phyloP scores from a whole-genome alignment of 2,113 vertebrate genomes.

The Pardalotus punctatus region DNA sequence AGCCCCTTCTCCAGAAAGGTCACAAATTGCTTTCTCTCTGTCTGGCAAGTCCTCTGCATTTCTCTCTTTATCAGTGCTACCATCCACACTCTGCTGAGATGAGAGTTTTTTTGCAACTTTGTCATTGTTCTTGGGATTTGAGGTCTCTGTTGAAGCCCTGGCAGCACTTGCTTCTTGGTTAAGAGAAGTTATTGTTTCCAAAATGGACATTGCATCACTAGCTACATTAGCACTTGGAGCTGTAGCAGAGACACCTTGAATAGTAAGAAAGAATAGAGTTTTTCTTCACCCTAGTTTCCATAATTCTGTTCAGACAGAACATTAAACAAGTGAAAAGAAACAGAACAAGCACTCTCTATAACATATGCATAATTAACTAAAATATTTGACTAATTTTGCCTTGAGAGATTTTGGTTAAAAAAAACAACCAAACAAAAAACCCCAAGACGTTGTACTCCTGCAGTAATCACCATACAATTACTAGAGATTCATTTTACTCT shows the following conservation, averaged over 20 bases:
- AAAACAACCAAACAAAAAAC: background rate
- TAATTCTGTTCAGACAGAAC: background rate
- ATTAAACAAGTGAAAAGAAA: background rate
- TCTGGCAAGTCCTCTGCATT: conserved; percentile 63
- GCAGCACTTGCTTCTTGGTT: conserved; percentile 90
- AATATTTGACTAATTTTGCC: background rate
- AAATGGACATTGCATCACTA: conserved; percentile 88
- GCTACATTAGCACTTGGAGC: conserved; percentile 72
- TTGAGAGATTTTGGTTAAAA: background rate
- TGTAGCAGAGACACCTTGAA: conserved; percentile 67
- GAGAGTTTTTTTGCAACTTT: conserved; percentile 67
- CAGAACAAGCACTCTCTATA: background rate
- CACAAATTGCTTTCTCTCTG: conserved; percentile 71
- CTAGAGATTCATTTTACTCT: background rate
- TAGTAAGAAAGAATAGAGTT: background rate
- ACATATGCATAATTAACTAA: background rate
- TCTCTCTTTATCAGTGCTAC: conserved; percentile 69
- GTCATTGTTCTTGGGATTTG: conserved; percentile 64
- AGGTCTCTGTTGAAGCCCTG: conserved; percentile 73
- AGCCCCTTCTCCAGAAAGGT: conserved; percentile 61
- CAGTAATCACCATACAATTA: rapidly evolving
- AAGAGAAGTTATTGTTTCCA: conserved; percentile 90
- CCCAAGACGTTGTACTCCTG: background rate
- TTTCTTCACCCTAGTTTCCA: background rate
- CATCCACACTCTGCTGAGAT: conserved; percentile 68